A percentile compares a stretch with the other conserved stretches of the same genome.
These are phyloP conservation scores for Marronus borbonicus DNA, from an alignment of 2,888 invertebrate genomes.

Conservation along the genomic window DNA sequence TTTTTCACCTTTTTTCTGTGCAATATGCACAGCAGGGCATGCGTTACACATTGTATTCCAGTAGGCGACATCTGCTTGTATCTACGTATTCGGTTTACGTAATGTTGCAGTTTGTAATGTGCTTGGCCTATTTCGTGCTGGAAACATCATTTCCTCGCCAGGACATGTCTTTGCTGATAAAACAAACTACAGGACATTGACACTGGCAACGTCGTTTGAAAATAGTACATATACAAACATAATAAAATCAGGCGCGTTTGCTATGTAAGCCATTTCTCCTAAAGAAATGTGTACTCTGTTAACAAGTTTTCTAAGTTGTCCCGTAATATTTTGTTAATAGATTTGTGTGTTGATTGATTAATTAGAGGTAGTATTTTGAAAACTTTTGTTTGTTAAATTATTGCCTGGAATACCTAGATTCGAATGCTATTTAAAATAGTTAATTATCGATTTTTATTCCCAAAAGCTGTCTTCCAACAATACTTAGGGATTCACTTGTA, in stretches of 20 bases:
- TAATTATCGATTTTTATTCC: no score
- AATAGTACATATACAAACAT: conserved; percentile 39
- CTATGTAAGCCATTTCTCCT: background rate
- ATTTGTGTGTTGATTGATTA: conserved; percentile 7
- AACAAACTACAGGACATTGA: conserved; percentile 47
- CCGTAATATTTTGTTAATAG: background rate
- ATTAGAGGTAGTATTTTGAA: background rate
- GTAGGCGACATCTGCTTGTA: conserved; percentile 5
- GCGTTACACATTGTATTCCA: conserved; percentile 34
- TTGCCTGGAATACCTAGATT: no score
- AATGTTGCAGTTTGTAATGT: conserved; percentile 28
- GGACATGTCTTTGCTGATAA: conserved; percentile 47
- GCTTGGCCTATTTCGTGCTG: conserved; percentile 41
- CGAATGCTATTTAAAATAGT: no score
- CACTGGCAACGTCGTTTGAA: conserved; percentile 32
- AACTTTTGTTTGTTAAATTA: no score
- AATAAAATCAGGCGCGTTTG: background rate
- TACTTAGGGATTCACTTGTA: no score
- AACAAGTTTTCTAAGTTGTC: conserved; percentile 24
- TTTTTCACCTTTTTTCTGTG: conserved; percentile 22
- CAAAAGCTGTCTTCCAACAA: no score
- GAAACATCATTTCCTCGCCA: conserved; percentile 27
- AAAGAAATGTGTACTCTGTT: conserved; percentile 16
- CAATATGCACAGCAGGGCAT: conserved; percentile 20
- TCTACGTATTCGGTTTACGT: conserved; percentile 20